phyloP scores from a whole-genome alignment of 1,140 invertebrate species.

The Pogonus chalceus region DNA sequence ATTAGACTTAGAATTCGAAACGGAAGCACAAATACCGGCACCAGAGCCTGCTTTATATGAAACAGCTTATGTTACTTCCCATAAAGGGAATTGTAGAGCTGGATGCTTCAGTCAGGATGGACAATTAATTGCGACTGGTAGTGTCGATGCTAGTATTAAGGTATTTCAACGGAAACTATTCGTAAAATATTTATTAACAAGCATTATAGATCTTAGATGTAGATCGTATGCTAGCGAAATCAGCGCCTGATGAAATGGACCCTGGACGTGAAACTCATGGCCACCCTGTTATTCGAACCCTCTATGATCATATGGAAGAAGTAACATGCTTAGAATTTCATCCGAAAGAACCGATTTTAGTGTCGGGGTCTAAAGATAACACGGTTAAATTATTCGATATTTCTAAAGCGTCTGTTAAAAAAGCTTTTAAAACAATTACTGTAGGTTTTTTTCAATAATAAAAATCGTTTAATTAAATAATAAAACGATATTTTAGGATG shows the following conservation, averaged over 20 bases:
- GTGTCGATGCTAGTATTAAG: conserved; percentile 96
- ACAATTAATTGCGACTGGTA: conserved; percentile 94
- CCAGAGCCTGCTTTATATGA: conserved; percentile 94
- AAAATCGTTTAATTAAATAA: too few species aligned
- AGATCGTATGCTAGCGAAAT: conserved; percentile 94
- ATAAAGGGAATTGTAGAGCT: conserved; percentile 91
- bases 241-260: conserved; percentile 72
- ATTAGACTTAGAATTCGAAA: conserved; percentile 89
- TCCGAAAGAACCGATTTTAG: conserved; percentile 83
- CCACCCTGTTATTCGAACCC: conserved; percentile 94
- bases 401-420: conserved; percentile 95
- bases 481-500: conserved; percentile 58
- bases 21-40: conserved; percentile 78
- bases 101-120: conserved; percentile 93
- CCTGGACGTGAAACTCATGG: conserved; percentile 70
- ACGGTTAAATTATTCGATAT: conserved; percentile 96
- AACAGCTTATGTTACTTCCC: conserved; percentile 97
- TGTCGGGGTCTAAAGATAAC: conserved; percentile 87
- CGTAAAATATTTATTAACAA: conserved; percentile 1
- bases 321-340: conserved; percentile 96
- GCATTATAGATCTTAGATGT: conserved; percentile 79
- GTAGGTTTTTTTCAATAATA: conserved; percentile 32
- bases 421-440: conserved; percentile 89
- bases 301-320: conserved; percentile 98
- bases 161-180: conserved; percentile 33